Evolutionary conservation across 2,113 vertebrate genomes (phyloP).

Genomic region (Notarius quadriscutis): DNA sequence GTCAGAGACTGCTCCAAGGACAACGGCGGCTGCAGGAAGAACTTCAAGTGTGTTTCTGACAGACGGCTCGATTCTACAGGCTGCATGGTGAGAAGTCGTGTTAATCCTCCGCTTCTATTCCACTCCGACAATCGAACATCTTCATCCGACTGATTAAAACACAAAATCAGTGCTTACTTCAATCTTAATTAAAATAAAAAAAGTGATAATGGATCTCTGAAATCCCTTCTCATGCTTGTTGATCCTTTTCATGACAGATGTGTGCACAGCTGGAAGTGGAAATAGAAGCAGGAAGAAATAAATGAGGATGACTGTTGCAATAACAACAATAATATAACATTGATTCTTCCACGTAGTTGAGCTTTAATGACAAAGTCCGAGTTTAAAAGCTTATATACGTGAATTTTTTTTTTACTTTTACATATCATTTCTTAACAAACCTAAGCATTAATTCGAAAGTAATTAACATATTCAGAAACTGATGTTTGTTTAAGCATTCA

Average conservation of each 20-base stretch:
- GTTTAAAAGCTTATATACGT: neutral
- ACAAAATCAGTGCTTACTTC: neutral
- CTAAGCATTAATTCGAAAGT: neutral
- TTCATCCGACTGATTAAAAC: neutral
- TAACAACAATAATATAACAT: neutral
- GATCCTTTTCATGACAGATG: neutral
- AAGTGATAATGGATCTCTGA: neutral
- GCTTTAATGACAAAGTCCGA: neutral
- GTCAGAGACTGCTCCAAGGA: slow-evolving; percentile 94
- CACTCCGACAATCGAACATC: neutral
- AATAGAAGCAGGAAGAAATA: neutral
- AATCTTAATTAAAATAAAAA: neutral
- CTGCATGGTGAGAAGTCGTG: slow-evolving; percentile 83
- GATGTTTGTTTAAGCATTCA: neutral
- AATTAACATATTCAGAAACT: neutral
- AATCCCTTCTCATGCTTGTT: neutral
- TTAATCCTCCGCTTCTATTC: neutral
- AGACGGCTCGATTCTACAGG: slow-evolving; percentile 90
- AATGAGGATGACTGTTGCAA: neutral
- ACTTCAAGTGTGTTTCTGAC: slow-evolving; percentile 96
- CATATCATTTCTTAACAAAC: neutral
- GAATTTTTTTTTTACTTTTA: neutral
- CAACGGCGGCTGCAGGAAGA: slow-evolving; percentile 94
- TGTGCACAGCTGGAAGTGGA: neutral
- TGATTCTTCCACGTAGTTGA: neutral